These are phyloP conservation scores for Agrilus biguttatus DNA, from an alignment of 2,888 invertebrate species.

Conservation along the genomic window DNA sequence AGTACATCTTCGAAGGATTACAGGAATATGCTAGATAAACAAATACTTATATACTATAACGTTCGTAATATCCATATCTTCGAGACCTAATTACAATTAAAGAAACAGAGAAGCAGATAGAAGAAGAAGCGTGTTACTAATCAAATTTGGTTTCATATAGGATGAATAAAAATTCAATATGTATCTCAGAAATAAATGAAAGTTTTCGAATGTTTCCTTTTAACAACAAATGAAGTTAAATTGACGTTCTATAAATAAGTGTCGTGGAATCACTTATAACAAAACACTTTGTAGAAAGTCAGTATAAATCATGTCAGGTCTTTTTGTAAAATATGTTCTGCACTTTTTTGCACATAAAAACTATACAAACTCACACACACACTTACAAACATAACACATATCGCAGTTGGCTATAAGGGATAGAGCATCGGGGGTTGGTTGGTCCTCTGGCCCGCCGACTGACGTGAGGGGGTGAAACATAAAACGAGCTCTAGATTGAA, in stretches of 20 bases:
- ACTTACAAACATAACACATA: constrained; percentile 7
- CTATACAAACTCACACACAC: constrained; percentile 9
- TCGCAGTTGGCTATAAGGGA: constrained; percentile 11
- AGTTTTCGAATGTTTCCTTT: constrained; percentile 4
- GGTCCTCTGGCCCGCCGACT: constrained; percentile 5
- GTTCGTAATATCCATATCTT: no score
- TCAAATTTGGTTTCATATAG: no score
- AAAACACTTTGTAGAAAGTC: constrained; percentile 27
- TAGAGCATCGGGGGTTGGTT: constrained; percentile 11
- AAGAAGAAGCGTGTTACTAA: no score
- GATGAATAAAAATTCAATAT: neutral
- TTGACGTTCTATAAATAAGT: constrained; percentile 21
- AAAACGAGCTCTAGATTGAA: constrained; percentile 36
- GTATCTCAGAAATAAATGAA: no score
- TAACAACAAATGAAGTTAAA: constrained; percentile 24
- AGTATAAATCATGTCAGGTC: constrained; percentile 26
- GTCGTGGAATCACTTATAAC: constrained; percentile 30
- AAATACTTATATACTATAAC: no score
- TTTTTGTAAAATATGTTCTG: constrained; percentile 21
- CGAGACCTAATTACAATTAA: no score
- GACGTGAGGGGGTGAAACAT: constrained; percentile 26
- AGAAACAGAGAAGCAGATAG: no score
- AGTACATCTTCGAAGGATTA: no score
- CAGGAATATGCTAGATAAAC: no score
- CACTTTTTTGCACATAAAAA: constrained; percentile 22